phyloP scores from a whole-genome alignment of 2,888 invertebrate species.

The Lithophane socia region DNA sequence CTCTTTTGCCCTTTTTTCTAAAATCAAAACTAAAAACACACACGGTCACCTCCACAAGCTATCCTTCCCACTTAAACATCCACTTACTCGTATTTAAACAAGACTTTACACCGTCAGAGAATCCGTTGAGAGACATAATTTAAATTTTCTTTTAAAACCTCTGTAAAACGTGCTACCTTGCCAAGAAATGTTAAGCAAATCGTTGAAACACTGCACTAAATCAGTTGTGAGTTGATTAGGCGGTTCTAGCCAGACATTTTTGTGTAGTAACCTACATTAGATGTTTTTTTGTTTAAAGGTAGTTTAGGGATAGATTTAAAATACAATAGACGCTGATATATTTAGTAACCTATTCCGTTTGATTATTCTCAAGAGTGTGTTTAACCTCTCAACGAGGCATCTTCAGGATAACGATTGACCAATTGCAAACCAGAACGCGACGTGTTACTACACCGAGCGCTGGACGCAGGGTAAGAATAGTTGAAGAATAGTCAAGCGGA shows the following conservation, averaged over 20 bases:
- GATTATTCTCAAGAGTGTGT: too few relatives aligned
- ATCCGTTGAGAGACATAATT: conserved; percentile 37
- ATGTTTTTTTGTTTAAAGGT: not conserved
- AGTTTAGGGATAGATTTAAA: not conserved
- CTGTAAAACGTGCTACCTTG: conserved; percentile 35
- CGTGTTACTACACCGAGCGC: too few relatives aligned
- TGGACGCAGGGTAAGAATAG: too few relatives aligned
- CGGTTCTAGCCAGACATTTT: conserved; percentile 30
- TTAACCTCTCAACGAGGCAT: too few relatives aligned
- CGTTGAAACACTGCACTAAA: conserved; percentile 51
- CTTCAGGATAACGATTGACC: too few relatives aligned
- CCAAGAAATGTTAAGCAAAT: conserved; percentile 60
- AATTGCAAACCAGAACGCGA: too few relatives aligned
- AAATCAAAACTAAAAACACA: not conserved
- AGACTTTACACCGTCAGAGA: conserved; percentile 36
- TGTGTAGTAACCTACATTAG: conserved; percentile 22
- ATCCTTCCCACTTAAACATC: not conserved
- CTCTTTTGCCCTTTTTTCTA: not conserved
- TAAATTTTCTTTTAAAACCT: conserved; percentile 48
- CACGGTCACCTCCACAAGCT: too few relatives aligned
- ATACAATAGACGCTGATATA: too few relatives aligned
- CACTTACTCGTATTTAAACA: conserved; percentile 5
- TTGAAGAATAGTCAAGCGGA: too few relatives aligned
- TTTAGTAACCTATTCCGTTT: too few relatives aligned
- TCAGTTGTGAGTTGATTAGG: conserved; percentile 44